phyloP scores from a whole-genome alignment of 2,888 invertebrate genomes.

The Trissolcus japonicus region DNA sequence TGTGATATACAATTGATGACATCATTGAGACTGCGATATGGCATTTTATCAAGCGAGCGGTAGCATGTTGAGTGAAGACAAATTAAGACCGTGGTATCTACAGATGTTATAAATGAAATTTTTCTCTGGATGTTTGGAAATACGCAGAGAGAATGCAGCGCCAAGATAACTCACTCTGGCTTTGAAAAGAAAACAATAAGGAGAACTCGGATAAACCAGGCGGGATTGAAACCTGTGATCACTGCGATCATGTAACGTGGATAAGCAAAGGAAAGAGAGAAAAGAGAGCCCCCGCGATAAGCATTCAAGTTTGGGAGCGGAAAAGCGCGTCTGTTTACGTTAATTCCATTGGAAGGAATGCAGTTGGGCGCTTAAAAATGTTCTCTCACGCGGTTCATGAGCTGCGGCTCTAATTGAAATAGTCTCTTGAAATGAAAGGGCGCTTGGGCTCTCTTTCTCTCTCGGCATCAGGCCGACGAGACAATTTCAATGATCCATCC shows the following conservation, averaged over 20 bases:
- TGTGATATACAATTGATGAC: conserved; percentile 11
- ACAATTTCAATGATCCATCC: conserved; percentile 53
- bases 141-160: background rate
- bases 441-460: conserved; percentile 24
- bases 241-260: background rate
- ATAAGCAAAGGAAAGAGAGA: conserved; percentile 6
- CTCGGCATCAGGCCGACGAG: conserved; percentile 37
- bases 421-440: conserved; percentile 40
- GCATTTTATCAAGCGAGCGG: conserved; percentile 11
- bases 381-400: conserved; percentile 21
- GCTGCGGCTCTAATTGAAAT: conserved; percentile 42
- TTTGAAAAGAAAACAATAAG: conserved; percentile 6
- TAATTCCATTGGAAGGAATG: conserved; percentile 6
- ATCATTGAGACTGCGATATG: conserved; percentile 1
- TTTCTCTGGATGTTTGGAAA: background rate
- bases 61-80: conserved; percentile 6
- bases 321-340: conserved; percentile 8
- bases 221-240: conserved; percentile 4
- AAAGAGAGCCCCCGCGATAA: background rate
- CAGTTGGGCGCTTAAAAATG: conserved; percentile 24
- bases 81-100: conserved; percentile 16
- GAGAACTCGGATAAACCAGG: background rate
- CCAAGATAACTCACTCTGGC: conserved; percentile 8
- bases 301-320: conserved; percentile 6
- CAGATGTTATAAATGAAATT: conserved; percentile 24